Evolutionary conservation across 2,797 vertebrate genomes (phyloP).

Genomic region (Tenualosa thibaudeaui): DNA sequence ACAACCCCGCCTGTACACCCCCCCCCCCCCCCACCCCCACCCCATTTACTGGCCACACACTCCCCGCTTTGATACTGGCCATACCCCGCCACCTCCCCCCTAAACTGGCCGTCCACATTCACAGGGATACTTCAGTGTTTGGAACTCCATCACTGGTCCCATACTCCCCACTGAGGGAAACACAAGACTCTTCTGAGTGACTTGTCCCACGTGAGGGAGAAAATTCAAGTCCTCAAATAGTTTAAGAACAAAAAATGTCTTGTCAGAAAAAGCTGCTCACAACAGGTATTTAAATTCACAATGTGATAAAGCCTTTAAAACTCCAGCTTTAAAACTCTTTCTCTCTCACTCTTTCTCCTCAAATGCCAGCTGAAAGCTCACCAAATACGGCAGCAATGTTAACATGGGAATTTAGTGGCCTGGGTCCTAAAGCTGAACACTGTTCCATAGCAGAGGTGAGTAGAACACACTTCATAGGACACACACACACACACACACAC

Average conservation of each 20-base stretch:
- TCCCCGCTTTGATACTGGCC: background rate
- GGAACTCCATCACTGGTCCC: background rate
- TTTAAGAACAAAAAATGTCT: background rate
- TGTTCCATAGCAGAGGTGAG: background rate
- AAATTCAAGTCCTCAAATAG: background rate
- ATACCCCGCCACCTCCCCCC: too few species aligned
- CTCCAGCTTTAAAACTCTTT: background rate
- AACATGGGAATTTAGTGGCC: background rate
- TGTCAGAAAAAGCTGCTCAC: background rate
- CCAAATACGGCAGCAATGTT: background rate
- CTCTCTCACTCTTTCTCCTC: background rate
- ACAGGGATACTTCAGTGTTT: background rate
- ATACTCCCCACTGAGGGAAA: background rate
- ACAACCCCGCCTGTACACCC: background rate
- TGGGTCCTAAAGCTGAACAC: constrained; percentile 27
- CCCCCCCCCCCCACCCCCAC: too few species aligned
- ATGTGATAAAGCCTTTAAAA: background rate
- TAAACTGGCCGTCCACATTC: background rate
- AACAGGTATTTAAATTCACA: background rate
- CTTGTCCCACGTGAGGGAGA: background rate
- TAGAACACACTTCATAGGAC: background rate
- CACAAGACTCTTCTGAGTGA: background rate
- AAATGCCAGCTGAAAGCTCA: background rate
- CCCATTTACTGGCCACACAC: too few species aligned
- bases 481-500: too few species aligned